Evolutionary conservation across 2,888 invertebrate genomes (phyloP), one percentile per base, ranked within the genome.

Genomic region (Ametastegia equiseti): DNA sequence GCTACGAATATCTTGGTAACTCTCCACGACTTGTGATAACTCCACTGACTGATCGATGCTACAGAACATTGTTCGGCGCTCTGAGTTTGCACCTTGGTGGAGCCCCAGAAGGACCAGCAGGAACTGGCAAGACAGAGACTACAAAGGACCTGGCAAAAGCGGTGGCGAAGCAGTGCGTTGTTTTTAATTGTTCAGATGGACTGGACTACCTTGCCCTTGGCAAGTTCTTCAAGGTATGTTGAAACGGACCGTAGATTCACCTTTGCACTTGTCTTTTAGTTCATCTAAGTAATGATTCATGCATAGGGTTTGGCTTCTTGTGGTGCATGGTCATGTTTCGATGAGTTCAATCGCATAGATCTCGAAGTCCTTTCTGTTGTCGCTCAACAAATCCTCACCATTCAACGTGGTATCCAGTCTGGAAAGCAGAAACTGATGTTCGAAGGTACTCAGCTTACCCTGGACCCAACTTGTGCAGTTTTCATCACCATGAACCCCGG

Each of bases 1-100:
- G 94, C 4, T 98, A 98, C 90, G 98, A 99, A 92, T 99, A 98
- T 92, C 94, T 99, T 79, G 98, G 98, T 1, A 98, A 98, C 90
- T 96, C 96, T 0, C 94, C 96, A 0, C 94, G 98, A 23, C 93
- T 98, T 23, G 98, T 98, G 5, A 97, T 98, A 82, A 98, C 98
- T 0, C 98, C 98, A 0, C 93, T 98, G 82, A 98, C 98, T 0
- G 98, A 98, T 92, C 94, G 98, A 65, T 97, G 97, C 91, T 98
- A 94, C 87, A 92, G 95, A 71, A 95, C 95, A 0, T 90, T 95
- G 78, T 94, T 95, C 85, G 94, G 94, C 15, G 95, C 95, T 13
- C 92, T 94, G 85, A 94, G 93, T 86, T 91, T 95, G 63, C 93
- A 94, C 89, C 91, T 95, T 71, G 94, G 93, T 81, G 91, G 91